Percentiles rank a stretch among this genome's conserved stretches.
phyloP scores from a whole-genome alignment of 2,888 invertebrate genomes.

The Acrobeloides nanus region DNA sequence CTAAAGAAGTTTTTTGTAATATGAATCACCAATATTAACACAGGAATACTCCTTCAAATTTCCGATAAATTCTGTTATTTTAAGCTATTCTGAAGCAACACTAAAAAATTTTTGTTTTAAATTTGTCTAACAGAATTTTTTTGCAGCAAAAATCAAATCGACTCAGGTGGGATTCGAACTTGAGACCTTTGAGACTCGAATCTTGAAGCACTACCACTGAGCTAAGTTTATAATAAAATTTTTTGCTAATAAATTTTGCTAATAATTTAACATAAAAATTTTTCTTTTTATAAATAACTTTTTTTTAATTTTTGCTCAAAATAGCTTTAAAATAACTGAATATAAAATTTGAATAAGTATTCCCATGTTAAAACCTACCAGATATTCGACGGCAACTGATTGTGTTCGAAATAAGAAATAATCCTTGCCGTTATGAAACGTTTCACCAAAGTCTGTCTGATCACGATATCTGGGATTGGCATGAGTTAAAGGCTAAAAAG shows the following conservation, averaged over 20 bases:
- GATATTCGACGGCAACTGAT: slow-evolving; percentile 38
- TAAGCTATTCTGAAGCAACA: too few species aligned
- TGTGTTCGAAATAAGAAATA: slow-evolving; percentile 38
- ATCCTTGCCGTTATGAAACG: slow-evolving; percentile 39
- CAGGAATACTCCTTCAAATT: too few species aligned
- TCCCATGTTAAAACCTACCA: slow-evolving; percentile 16
- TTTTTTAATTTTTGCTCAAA: neutral
- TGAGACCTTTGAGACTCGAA: too few species aligned
- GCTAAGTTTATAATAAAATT: neutral
- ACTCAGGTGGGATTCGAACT: too few species aligned
- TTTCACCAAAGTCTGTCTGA: slow-evolving; percentile 32
- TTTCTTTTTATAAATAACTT: slow-evolving; percentile 1
- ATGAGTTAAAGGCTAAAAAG: slow-evolving; percentile 30
- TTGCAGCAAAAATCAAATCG: too few species aligned
- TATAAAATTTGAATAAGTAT: too few species aligned
- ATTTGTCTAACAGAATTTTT: too few species aligned
- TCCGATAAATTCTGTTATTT: too few species aligned
- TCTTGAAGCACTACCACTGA: too few species aligned
- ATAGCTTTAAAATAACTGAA: too few species aligned
- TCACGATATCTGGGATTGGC: slow-evolving; percentile 30
- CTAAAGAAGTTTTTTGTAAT: slow-evolving; percentile 14
- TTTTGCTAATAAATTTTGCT: neutral
- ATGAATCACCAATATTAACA: too few species aligned
- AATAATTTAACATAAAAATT: neutral
- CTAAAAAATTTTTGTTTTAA: too few species aligned